Base-by-base conservation (phyloP, 2,888 invertebrate genomes). In the Ophonus ardosiacus region DNA sequence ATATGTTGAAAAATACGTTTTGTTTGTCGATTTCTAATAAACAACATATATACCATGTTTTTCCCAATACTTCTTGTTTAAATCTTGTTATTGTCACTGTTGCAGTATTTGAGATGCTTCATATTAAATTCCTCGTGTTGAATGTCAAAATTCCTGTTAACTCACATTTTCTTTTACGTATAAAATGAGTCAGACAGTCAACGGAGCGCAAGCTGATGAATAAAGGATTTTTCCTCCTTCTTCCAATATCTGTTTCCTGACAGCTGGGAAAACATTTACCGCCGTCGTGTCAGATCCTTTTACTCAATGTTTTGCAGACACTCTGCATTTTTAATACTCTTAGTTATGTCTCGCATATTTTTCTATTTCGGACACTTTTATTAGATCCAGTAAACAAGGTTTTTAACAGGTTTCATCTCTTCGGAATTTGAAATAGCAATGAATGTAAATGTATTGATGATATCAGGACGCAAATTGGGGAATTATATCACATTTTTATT, bases 191-290 rank as follows among this genome's bases (percentile, higher is more conserved):
- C 78, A 78, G 57, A 24, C 57, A 57, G 78, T 31, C n/a, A 59
- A 57, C 24, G 38, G 61, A 80, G 31, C 15, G 79, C 59, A 80
- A 80, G 40, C 63, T 81, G 81, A 81, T 81, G 81, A 81, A 81
- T 81, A 81, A 81, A 81, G 81, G 81, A 81, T 63, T 81, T 63
- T 63, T 63, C 80, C 40, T 38, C 38, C 61, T 59, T 61, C 79
- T 81, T 65, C 38, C 81, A 81, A 81, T 81, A 81, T 65, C 61
- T 63, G 81, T 65, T 40, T 43, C 8, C 40, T 65, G 81, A 81
- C 63, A 74, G 71, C 71, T 17, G 24, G 18, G 43, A 74, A 74
- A 74, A 68, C 31, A 68, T 68, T 68, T 68, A 31, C 68, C 31
- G 7, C 63, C 68, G 68, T 15, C 10, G 31, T 38, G 38, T 31